Percentiles rank a stretch among this genome's conserved stretches.
Evolutionary conservation across 2,888 invertebrate species (phyloP).

Genomic region (Ectobius pallidus): DNA sequence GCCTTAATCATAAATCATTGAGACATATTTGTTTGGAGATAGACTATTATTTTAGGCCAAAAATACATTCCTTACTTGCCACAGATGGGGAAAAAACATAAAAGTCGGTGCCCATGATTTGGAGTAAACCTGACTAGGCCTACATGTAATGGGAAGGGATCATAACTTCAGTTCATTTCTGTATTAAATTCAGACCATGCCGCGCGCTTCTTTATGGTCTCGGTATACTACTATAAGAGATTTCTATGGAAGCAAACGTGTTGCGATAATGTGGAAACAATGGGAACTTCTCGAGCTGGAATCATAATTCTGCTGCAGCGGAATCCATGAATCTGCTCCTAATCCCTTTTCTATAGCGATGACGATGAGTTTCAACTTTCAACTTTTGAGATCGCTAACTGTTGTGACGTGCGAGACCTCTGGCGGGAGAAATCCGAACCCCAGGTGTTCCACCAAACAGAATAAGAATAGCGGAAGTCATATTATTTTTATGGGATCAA

Average conservation of each 20-base stretch:
- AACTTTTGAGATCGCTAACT: constrained; percentile 20
- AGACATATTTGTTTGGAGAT: too few species aligned
- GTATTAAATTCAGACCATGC: constrained; percentile 8
- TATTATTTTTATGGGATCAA: constrained; percentile 28
- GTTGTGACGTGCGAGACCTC: constrained; percentile 24
- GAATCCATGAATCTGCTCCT: constrained; percentile 25
- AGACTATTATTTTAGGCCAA: too few species aligned
- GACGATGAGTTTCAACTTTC: constrained; percentile 26
- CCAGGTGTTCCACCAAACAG: constrained; percentile 24
- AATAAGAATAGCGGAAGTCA: constrained; percentile 5
- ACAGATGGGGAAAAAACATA: too few species aligned
- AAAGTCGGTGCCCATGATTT: too few species aligned
- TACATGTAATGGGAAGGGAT: too few species aligned
- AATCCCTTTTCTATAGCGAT: constrained; percentile 32
- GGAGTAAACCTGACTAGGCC: too few species aligned
- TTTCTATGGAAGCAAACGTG: not conserved
- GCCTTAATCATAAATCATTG: too few species aligned
- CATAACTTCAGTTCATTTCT: not conserved
- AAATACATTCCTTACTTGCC: too few species aligned
- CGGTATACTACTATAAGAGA: not conserved
- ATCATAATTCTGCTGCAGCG: constrained; percentile 23
- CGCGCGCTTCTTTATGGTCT: not conserved
- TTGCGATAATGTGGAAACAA: constrained; percentile 30
- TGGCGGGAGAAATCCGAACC: constrained; percentile 9
- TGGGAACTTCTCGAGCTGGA: constrained; percentile 12